Percentiles rank a stretch among this genome's conserved stretches.
These are phyloP conservation scores for Corythoichthys haematopterus DNA, from an alignment of 2,113 vertebrate genomes.

Conservation along the genomic window DNA sequence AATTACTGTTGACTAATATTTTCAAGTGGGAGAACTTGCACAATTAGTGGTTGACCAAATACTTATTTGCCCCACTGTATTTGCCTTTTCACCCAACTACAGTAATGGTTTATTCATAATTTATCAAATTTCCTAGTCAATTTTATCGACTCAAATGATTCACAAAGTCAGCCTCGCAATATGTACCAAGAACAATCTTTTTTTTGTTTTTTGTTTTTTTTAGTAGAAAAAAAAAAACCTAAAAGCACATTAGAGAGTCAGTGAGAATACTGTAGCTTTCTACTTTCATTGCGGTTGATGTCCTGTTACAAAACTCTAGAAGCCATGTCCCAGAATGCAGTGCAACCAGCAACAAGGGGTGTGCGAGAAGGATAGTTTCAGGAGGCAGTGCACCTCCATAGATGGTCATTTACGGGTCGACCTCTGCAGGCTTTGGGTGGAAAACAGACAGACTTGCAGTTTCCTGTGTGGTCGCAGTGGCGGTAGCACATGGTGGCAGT, in stretches of 20 bases:
- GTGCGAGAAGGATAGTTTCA: conserved; percentile 20
- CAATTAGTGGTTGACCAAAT: too few relatives aligned
- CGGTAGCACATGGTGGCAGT: conserved; percentile 46
- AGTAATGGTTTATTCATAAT: too few relatives aligned
- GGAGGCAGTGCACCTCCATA: conserved; percentile 15
- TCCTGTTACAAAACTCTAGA: conserved; percentile 20
- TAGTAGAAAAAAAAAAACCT: neutral
- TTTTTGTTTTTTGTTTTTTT: neutral
- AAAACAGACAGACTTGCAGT: conserved; percentile 43
- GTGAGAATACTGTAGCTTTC: neutral
- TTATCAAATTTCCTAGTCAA: too few relatives aligned
- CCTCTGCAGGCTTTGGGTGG: conserved; percentile 24
- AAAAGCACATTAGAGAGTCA: neutral
- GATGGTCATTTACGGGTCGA: conserved; percentile 22
- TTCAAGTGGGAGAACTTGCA: too few relatives aligned
- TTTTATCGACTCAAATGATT: neutral
- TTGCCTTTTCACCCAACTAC: neutral
- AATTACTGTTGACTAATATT: too few relatives aligned
- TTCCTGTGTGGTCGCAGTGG: conserved; percentile 53
- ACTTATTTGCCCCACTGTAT: too few relatives aligned
- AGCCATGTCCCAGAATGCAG: neutral
- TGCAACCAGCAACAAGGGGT: conserved; percentile 7
- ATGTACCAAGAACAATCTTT: too few relatives aligned
- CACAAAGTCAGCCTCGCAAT: neutral
- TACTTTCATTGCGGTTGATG: neutral